phyloP scores from a whole-genome alignment of 2,888 invertebrate species.

The Chaetogeoica ovagalla region DNA sequence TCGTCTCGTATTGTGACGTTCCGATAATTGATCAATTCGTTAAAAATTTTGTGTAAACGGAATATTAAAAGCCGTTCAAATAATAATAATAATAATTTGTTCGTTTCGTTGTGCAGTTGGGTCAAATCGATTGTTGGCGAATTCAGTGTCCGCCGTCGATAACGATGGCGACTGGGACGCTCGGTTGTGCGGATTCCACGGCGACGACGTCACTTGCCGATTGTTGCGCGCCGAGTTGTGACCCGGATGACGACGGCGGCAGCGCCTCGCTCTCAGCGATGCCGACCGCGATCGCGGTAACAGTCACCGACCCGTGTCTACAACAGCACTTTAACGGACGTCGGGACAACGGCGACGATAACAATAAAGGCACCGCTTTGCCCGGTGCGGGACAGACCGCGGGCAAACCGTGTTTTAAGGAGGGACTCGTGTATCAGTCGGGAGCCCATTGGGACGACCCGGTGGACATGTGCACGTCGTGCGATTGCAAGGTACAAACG shows the following conservation, averaged over 20 bases:
- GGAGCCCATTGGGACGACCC: constrained; percentile 67
- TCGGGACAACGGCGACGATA: constrained; percentile 55
- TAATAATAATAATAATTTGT: too few species aligned
- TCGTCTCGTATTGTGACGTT: too few species aligned
- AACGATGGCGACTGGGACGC: constrained; percentile 66
- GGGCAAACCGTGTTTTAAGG: constrained; percentile 67
- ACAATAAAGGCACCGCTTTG: neutral
- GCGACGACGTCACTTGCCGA: constrained; percentile 12
- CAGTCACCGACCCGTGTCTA: constrained; percentile 3
- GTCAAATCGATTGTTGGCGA: constrained; percentile 88
- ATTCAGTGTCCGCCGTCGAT: constrained; percentile 78
- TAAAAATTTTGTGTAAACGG: too few species aligned
- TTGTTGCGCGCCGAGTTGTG: constrained; percentile 35
- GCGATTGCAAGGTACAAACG: constrained; percentile 70
- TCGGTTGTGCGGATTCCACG: constrained; percentile 56
- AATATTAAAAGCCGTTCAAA: too few species aligned
- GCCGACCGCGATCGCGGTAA: constrained; percentile 2
- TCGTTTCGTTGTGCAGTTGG: constrained; percentile 62
- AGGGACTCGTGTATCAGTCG: constrained; percentile 66
- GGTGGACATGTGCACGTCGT: constrained; percentile 71
- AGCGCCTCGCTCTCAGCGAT: neutral
- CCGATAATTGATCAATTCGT: too few species aligned
- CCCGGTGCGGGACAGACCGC: constrained; percentile 58
- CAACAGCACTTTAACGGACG: neutral
- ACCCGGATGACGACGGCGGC: neutral